Conservation (phyloP, 1,140 invertebrate genomes). For the Apis dorsata region DNA sequence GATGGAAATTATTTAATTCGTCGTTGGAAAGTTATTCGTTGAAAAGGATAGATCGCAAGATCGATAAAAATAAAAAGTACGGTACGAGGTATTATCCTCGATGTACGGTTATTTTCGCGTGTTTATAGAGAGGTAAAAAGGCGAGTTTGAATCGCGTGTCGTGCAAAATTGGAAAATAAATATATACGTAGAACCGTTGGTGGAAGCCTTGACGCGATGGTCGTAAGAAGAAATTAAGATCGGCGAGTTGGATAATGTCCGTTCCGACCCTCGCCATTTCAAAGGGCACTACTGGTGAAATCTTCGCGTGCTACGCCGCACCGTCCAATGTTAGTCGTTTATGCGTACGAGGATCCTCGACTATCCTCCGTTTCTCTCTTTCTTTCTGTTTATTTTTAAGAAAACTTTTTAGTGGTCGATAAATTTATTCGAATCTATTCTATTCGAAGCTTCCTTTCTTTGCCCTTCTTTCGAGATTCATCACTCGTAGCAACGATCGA, state of each 20-base stretch:
- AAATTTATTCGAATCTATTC: no score
- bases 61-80: no score
- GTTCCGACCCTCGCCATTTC: conserved; percentile 31
- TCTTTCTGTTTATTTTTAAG: no score
- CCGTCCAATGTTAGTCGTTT: no score
- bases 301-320: conserved; percentile 23
- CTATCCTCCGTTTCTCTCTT: background rate
- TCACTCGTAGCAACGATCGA: no score
- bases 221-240: conserved; percentile 59
- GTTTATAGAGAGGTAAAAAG: conserved; percentile 1
- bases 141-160: conserved; percentile 34
- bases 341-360: no score
- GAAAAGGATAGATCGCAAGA: no score
- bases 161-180: conserved; percentile 28
- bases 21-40: no score
- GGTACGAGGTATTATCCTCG: background rate
- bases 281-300: conserved; percentile 20
- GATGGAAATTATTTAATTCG: no score
- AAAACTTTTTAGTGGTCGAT: no score
- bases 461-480: no score
- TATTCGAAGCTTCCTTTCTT: no score
- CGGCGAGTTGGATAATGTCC: conserved; percentile 45
- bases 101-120: conserved; percentile 3
- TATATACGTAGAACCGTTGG: conserved; percentile 1
- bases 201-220: conserved; percentile 49